Evolutionary conservation across 2,113 vertebrate species (phyloP), one percentile per base, ranked within the genome.

Genomic region (Pipra filicauda): DNA sequence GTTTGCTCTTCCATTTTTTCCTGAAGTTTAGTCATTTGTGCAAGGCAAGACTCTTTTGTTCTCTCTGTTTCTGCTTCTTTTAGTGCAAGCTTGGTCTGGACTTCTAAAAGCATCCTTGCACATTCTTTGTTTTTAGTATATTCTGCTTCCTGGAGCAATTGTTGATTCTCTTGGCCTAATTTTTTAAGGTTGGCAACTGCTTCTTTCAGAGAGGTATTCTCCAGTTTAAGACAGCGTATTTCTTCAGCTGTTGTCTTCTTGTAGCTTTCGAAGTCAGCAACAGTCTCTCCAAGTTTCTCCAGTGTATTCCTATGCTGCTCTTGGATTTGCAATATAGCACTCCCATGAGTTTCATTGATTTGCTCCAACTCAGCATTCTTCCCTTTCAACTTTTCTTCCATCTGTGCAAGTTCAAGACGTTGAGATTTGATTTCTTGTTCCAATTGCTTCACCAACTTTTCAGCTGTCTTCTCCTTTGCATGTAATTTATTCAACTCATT

Each of bases 401-500:
- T 65, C 26, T 95, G 85, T 21, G 91, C 8, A 8, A 98, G 91
- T 70, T 97, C 91, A 67, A 94, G 88, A 44, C 93, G 61, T 57
- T 91, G 96, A 57, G 94, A 91, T 78, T 95, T 94, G 31, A 91
- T 93, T 81, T 98, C 96, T 44, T 98, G 52, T 88, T 97, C 96
- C 71, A 98, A 39, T 2, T 8, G 84, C 78, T 93, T 96, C 31
- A 98, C 80, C 70, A 98, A 2, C 48, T 96, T 98, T 24, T 97
- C 97, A 43, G 95, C 96, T 70, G 80, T 95, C 48, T 96, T 96
- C 59, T 99, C 99, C 85, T 99, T 97, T 0, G 96, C 96, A 90
- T 99, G 98, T 37, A 99, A 73, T 31, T 95, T 86, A 41, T 98
- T 97, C 18, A 99, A 97, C 84, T 99, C 99, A n/a, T 98, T 98